phyloP scores from a whole-genome alignment of 2,113 vertebrate genomes.

The Lagopus muta region DNA sequence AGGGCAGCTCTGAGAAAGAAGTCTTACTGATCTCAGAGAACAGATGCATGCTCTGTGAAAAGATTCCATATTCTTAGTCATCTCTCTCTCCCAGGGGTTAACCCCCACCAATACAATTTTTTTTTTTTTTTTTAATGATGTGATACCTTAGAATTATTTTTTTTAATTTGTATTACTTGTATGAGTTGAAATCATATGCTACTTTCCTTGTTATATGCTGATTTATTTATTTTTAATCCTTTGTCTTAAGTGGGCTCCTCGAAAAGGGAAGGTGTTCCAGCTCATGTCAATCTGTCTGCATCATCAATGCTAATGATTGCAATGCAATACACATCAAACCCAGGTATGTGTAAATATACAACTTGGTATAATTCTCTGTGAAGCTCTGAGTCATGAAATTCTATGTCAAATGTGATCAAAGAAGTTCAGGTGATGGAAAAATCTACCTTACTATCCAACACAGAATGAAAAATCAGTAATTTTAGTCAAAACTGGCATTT shows the following conservation, averaged over 20 bases:
- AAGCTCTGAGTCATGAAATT: background rate
- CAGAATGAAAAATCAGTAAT: background rate
- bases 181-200: background rate
- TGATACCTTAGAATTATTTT: background rate
- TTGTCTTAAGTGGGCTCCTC: slow-evolving; percentile 92
- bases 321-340: slow-evolving; percentile 99
- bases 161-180: background rate
- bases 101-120: background rate
- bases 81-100: background rate
- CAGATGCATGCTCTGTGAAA: rapidly evolving
- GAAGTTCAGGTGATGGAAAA: background rate
- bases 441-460: background rate
- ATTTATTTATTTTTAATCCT: background rate
- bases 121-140: background rate
- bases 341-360: slow-evolving; percentile 79
- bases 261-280: slow-evolving; percentile 92
- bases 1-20: background rate
- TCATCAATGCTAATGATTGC: slow-evolving; percentile 99
- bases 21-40: background rate
- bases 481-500: slow-evolving; percentile 23
- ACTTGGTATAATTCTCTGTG: background rate
- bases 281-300: slow-evolving; percentile 96
- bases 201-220: background rate
- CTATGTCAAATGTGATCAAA: background rate
- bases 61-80: background rate